Base-by-base conservation (phyloP, 2,797 vertebrate genomes). In the Clangula hyemalis region DNA sequence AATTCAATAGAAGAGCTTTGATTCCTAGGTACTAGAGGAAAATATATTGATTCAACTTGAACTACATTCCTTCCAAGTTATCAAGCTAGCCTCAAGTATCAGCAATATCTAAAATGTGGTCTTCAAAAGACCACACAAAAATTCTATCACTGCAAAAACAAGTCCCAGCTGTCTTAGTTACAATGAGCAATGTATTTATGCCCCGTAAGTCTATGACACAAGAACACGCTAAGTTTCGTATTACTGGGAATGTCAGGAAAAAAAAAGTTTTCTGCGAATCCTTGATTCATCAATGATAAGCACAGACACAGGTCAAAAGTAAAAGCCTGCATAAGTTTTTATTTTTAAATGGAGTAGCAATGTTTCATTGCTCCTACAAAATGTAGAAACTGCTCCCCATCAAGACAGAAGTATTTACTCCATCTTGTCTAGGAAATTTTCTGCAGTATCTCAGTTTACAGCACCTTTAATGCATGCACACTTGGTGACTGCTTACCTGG, bases 401-500 rank as follows among this genome's bases (percentile, higher is more conserved):
- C 13, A 62, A 45, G 56, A 75, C 8, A 76, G 47, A 51, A 71
- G 13, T 6, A 24, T 77, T 91, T 28, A 60, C 5, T 76, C 58
- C 1, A 0, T 39, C 71, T 19, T 43, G 43, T 43, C 69, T 53
- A 47, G 4, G 30, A 54, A 28, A 21, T 56, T 43, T 51, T 36
- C 43, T 53, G 58, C 64, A 64, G 2, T 57, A 60, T 66, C 92
- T 91, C 39, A 62, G 57, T 62, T 91, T 28, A 62, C 54, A 62
- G 53, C 60, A 7, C 11, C 34, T 54, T 85, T 60, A 38, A 28
- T 10, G 2, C 32, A 62, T 34, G 4, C 19, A 24, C 53, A 62
- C 5, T 18, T 12, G 11, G 14, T 4, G n/a, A 24, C 20, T 82
- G 82, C 98, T 98, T 96, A 99, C 99, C 99, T 98, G 99, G 99